A percentile compares a stretch with the other conserved stretches of the same genome.
phyloP scores from a whole-genome alignment of 2,797 vertebrate species.

The Pantherophis vulpinus region DNA sequence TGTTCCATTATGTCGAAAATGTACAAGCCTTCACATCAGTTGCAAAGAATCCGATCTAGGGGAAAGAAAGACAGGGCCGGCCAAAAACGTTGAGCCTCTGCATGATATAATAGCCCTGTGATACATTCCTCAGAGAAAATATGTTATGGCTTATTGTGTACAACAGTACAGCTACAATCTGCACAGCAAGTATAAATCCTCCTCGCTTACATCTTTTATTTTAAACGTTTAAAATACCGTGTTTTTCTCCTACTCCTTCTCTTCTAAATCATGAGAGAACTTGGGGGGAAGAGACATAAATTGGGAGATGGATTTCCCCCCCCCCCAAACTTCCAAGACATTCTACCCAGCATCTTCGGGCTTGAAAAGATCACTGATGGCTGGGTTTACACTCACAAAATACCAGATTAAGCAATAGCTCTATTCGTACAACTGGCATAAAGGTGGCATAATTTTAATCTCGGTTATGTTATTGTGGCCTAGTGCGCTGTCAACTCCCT shows the following conservation, averaged over 20 bases:
- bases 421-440: background rate
- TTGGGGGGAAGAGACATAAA: background rate
- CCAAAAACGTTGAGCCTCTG: no score
- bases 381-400: background rate
- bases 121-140: background rate
- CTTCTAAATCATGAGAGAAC: background rate
- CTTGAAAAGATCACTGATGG: background rate
- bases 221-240: background rate
- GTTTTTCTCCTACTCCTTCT: background rate
- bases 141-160: background rate
- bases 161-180: background rate
- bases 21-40: background rate
- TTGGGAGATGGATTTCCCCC: background rate
- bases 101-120: background rate
- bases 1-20: background rate
- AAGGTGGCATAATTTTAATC: background rate
- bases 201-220: background rate
- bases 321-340: background rate
- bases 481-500: background rate
- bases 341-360: background rate
- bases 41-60: background rate
- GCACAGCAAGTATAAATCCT: background rate
- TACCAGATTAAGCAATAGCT: background rate
- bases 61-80: background rate
- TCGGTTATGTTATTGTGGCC: background rate